Conservation (phyloP, 2,113 vertebrate genomes). For the Mesoclemmys tuberculata region DNA sequence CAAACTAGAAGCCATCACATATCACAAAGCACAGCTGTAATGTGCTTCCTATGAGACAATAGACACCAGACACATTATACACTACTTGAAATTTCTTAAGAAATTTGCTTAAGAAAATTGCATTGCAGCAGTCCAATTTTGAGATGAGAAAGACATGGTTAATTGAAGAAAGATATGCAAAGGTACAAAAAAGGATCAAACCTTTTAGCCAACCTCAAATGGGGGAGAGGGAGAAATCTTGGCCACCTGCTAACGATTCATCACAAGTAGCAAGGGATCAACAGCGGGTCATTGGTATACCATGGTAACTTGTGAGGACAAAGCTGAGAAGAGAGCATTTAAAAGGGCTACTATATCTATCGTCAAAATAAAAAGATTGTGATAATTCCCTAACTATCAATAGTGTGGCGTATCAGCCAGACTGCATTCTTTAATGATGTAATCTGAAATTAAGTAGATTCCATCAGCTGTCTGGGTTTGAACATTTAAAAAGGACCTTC, state of each 20-base stretch:
- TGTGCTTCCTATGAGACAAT: background rate
- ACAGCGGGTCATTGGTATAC: background rate
- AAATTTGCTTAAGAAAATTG: background rate
- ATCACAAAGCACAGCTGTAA: background rate
- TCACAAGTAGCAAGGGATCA: background rate
- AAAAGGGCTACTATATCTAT: background rate
- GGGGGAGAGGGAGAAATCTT: background rate
- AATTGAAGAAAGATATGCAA: background rate
- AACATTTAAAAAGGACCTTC: background rate
- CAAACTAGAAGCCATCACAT: background rate
- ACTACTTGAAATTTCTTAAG: background rate
- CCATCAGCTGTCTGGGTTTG: background rate
- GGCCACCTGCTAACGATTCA: background rate
- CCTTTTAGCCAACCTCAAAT: background rate
- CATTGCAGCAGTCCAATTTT: background rate
- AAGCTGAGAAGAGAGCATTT: rapidly evolving
- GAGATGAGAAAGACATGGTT: too few relatives aligned
- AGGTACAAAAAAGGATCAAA: background rate
- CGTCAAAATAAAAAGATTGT: background rate
- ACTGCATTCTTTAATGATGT: background rate
- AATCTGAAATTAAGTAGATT: background rate
- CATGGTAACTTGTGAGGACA: background rate
- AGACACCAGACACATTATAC: background rate
- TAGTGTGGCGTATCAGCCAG: background rate
- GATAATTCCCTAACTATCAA: background rate